Evolutionary conservation across 2,797 vertebrate genomes (phyloP).

Genomic region (Alosa sapidissima): DNA sequence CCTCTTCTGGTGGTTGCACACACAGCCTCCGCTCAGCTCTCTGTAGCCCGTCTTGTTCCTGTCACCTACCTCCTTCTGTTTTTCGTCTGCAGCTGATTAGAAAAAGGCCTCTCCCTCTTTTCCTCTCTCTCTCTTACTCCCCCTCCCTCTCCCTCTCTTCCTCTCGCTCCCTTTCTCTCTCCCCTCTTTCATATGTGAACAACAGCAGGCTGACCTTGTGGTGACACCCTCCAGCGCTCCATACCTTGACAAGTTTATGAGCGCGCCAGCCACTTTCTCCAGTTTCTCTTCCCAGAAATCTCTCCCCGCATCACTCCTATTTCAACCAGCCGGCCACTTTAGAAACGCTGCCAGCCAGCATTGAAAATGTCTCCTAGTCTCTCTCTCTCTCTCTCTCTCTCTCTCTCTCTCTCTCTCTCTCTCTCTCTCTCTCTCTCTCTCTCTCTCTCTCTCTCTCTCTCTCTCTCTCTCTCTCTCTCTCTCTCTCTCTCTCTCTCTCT

Average conservation of each 20-base stretch:
- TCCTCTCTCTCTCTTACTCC: background rate
- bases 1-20: background rate
- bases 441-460: background rate
- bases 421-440: background rate
- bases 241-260: conserved; percentile 64
- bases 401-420: background rate
- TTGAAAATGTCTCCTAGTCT: background rate
- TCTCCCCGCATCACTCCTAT: conserved; percentile 10
- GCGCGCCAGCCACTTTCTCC: conserved; percentile 58
- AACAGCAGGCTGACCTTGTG: conserved; percentile 59
- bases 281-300: conserved; percentile 63
- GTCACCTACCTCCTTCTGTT: conserved; percentile 22
- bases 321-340: background rate
- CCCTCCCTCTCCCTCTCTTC: background rate
- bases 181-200: conserved; percentile 36
- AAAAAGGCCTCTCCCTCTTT: background rate
- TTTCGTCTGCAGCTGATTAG: conserved; percentile 38
- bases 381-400: background rate
- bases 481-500: background rate
- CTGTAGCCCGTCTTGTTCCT: conserved; percentile 1
- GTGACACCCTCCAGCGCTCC: conserved; percentile 58
- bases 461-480: background rate
- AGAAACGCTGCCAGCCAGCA: conserved; percentile 12
- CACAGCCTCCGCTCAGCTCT: background rate
- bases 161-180: background rate